phyloP scores from a whole-genome alignment of 2,113 vertebrate species.

The Camelus bactrianus region DNA sequence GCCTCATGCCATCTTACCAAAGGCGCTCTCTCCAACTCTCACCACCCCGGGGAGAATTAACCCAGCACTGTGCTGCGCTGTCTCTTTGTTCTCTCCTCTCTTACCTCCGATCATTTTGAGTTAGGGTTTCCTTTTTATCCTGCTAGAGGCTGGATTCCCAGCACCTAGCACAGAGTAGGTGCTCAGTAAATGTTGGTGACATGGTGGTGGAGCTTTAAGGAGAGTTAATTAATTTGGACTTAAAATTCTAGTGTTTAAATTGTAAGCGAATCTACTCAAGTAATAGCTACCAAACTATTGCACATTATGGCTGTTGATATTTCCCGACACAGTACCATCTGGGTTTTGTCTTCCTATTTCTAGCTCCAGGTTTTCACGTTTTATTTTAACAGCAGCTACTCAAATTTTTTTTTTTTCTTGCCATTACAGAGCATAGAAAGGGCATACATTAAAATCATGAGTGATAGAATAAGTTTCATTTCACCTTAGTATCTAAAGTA shows the following conservation, averaged over 20 bases:
- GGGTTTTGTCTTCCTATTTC: slow-evolving; percentile 48
- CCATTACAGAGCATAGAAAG: slow-evolving; percentile 75
- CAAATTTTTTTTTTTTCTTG: slow-evolving; percentile 74
- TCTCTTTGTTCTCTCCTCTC: neutral
- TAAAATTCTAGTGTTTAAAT: neutral
- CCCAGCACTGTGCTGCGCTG: too few relatives aligned
- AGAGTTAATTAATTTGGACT: neutral
- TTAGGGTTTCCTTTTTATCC: neutral
- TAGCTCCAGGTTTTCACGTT: slow-evolving; percentile 8
- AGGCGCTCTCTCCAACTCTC: neutral
- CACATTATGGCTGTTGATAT: slow-evolving; percentile 40
- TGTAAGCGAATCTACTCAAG: slow-evolving; percentile 25
- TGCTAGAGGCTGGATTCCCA: neutral
- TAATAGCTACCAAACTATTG: neutral
- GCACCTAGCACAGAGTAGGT: neutral
- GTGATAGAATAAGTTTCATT: neutral
- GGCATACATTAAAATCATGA: slow-evolving; percentile 75
- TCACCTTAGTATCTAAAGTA: neutral
- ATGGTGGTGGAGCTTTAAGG: neutral
- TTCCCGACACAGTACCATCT: slow-evolving; percentile 33
- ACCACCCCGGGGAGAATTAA: neutral
- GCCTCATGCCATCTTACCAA: neutral
- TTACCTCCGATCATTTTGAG: neutral
- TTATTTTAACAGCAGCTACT: slow-evolving; percentile 80
- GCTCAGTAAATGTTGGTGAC: neutral